Conservation (phyloP, 37 sponge, comb jelly and placozoan species). For the Beroe ovata region DNA sequence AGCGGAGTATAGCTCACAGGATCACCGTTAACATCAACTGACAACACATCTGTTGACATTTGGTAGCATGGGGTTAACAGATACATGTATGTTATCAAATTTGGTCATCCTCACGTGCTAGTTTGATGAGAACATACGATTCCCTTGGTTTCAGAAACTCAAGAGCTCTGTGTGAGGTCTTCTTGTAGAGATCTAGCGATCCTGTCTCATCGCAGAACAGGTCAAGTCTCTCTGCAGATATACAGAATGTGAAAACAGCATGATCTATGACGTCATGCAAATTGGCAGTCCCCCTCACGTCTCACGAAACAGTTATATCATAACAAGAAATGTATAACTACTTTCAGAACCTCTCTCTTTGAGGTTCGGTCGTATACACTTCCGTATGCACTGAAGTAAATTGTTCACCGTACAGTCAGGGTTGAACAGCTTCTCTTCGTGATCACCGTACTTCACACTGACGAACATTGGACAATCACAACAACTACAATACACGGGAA, state of each 20-base stretch:
- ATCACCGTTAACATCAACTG: slow-evolving; percentile 20
- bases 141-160: slow-evolving; percentile 51
- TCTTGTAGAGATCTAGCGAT: slow-evolving; percentile 46
- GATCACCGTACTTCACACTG: slow-evolving; percentile 14
- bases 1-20: slow-evolving; percentile 46
- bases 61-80: too few species aligned
- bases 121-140: slow-evolving; percentile 13
- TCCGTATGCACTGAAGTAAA: slow-evolving; percentile 10
- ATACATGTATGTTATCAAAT: too few species aligned
- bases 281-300: not conserved
- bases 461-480: slow-evolving; percentile 30
- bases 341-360: not conserved
- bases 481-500: not conserved
- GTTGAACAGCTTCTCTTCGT: slow-evolving; percentile 12
- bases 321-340: not conserved
- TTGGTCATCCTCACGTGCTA: not conserved
- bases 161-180: not conserved
- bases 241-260: not conserved
- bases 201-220: slow-evolving; percentile 60
- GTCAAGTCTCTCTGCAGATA: slow-evolving; percentile 2
- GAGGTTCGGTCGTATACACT: not conserved
- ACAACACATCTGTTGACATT: too few species aligned
- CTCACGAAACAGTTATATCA: not conserved
- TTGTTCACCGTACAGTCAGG: slow-evolving; percentile 42
- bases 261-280: not conserved